These are phyloP conservation scores for Leuciscus idus DNA, from an alignment of 2,113 vertebrate species.

Conservation along the genomic window DNA sequence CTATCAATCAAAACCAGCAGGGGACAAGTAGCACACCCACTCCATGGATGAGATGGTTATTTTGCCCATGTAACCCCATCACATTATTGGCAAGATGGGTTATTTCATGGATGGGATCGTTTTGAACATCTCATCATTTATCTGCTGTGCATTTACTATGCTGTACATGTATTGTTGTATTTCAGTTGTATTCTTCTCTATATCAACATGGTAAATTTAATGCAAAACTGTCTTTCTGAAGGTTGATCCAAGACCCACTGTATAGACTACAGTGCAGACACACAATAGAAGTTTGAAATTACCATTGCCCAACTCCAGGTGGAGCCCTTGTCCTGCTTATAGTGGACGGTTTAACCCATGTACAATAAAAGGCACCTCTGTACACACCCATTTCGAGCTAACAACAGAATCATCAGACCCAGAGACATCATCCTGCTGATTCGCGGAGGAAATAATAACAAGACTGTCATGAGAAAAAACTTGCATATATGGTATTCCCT, in stretches of 20 bases:
- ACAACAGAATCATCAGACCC: neutral
- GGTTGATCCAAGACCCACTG: neutral
- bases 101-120: neutral
- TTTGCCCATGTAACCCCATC: neutral
- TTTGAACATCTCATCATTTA: neutral
- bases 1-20: constrained; percentile 25
- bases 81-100: constrained; percentile 1
- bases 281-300: neutral
- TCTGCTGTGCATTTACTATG: constrained; percentile 27
- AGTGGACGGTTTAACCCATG: neutral
- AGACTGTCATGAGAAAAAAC: neutral
- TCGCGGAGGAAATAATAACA: constrained; percentile 3
- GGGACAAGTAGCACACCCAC: constrained; percentile 21
- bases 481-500: neutral
- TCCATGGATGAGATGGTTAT: constrained; percentile 35
- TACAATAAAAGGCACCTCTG: neutral
- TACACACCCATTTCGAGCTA: constrained; percentile 14
- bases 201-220: neutral
- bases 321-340: neutral
- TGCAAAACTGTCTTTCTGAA: neutral
- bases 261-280: neutral
- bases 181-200: neutral
- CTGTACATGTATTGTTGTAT: neutral
- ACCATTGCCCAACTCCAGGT: neutral
- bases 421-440: neutral